Evolutionary conservation across 2,888 invertebrate species (phyloP).

Genomic region (Microplitis manilae): DNA sequence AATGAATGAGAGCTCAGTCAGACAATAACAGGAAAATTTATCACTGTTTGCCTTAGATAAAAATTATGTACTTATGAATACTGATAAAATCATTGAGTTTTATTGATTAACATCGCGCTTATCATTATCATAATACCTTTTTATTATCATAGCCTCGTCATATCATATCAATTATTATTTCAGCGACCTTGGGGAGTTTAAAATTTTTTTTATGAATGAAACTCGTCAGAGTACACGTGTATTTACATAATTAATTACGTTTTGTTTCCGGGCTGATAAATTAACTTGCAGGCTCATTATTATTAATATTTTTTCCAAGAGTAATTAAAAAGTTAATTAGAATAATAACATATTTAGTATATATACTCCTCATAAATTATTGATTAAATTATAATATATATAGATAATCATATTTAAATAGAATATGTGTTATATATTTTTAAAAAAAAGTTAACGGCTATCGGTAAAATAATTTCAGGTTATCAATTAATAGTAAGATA

Average conservation of each 20-base stretch:
- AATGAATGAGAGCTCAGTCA: not conserved
- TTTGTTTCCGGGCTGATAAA: not conserved
- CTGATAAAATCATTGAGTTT: not conserved
- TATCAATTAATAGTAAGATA: too few relatives aligned
- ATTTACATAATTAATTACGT: not conserved
- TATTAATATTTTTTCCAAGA: not conserved
- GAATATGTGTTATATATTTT: too few relatives aligned
- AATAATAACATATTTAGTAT: too few relatives aligned
- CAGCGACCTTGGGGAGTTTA: not conserved
- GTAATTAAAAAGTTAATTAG: not conserved
- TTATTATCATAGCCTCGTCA: not conserved
- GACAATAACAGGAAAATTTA: not conserved
- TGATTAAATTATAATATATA: too few relatives aligned
- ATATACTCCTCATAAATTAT: too few relatives aligned
- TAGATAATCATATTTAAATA: too few relatives aligned
- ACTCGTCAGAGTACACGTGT: not conserved
- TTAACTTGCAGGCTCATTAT: not conserved
- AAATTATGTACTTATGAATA: not conserved
- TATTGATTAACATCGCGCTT: not conserved
- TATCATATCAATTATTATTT: not conserved
- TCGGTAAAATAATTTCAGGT: too few relatives aligned
- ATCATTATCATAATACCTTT: not conserved
- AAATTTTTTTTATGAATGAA: slow-evolving; percentile 20
- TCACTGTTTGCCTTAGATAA: not conserved
- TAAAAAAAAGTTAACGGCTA: too few relatives aligned